A percentile compares a stretch with the other conserved stretches of the same genome.
Evolutionary conservation across 2,797 vertebrate species (phyloP).

Genomic region (Tenualosa ilisha): DNA sequence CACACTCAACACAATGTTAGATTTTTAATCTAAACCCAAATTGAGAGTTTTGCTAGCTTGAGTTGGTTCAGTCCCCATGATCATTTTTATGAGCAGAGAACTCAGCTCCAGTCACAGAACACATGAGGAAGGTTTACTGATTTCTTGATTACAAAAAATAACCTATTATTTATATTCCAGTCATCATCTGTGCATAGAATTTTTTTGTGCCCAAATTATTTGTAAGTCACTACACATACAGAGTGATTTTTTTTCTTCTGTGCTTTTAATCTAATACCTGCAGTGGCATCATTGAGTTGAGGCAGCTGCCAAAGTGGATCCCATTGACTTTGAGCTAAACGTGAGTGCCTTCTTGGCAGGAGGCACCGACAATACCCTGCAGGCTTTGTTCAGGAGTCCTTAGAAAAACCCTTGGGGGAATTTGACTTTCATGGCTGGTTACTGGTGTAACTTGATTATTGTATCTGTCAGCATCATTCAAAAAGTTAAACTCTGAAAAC

Average conservation of each 20-base stretch:
- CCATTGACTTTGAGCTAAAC: constrained; percentile 17
- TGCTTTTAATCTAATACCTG: constrained; percentile 21
- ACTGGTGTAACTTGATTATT: neutral
- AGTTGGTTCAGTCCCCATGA: neutral
- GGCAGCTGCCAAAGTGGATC: constrained; percentile 3
- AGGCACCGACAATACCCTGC: neutral
- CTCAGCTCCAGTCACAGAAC: neutral
- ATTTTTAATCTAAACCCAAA: too few relatives aligned
- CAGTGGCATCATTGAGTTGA: neutral
- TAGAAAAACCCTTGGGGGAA: neutral
- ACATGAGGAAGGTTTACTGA: neutral
- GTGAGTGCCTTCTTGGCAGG: constrained; percentile 15
- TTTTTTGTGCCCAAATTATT: neutral
- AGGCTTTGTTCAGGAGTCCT: neutral
- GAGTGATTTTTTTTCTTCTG: neutral
- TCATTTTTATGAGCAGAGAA: neutral
- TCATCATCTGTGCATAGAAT: too few relatives aligned
- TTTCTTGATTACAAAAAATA: neutral
- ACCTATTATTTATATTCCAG: too few relatives aligned
- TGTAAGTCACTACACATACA: neutral
- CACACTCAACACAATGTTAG: too few relatives aligned
- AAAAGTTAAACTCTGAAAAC: neutral
- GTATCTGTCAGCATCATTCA: neutral
- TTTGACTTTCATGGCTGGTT: neutral
- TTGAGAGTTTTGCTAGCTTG: neutral